Base-by-base conservation (phyloP, 2,113 vertebrate genomes). In the Plectropomus leopardus region DNA sequence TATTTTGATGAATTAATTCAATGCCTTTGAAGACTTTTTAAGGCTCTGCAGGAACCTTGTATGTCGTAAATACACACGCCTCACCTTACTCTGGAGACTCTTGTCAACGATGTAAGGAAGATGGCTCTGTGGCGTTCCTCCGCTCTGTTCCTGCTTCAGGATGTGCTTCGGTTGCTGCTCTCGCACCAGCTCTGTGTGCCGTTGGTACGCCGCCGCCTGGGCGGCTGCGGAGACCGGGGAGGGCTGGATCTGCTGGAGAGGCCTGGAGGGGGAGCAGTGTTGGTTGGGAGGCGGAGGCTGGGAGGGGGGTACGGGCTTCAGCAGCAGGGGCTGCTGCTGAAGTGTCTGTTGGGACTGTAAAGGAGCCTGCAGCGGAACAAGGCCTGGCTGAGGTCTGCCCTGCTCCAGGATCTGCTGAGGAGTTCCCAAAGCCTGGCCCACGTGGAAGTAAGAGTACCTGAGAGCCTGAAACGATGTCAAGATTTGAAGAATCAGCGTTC, bases 401-500 rank as follows among this genome's bases (percentile, higher is more conserved):
- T 95, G 92, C 40, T 97, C 96, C 80, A 96, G 94, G 89, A 97
- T 81, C 86, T 91, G 94, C 76, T 94, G 95, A 21, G 95, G 84
- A 15, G 93, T 92, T 17, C 96, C 96, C 87, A 98, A 82, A 30
- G 95, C 92, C 74, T 97, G 96, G 44, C 97, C 97, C 81, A 98
- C 94, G 3, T 95, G 96, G 92, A 98, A 98, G 86, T 97, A 98
- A 0, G 96, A 92, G 79, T 97, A 97, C 44, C 96, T 95, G 86
- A 98, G 96, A 9, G 96, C 96, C 97, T 98, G 86, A 94, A 92
- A 78, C 36, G 3, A 76, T 2, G 11, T 4, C 23, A 59, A 48
- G 19, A 74, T 48, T 24, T 50, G n/a, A 16, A 69, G 42, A 32
- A 30, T 60, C 30, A 69, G 30, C 40, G 24, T 58, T 47, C 15